These are phyloP conservation scores for Patella ulyssiponensis DNA, from an alignment of 2,888 invertebrate species.

Conservation along the genomic window DNA sequence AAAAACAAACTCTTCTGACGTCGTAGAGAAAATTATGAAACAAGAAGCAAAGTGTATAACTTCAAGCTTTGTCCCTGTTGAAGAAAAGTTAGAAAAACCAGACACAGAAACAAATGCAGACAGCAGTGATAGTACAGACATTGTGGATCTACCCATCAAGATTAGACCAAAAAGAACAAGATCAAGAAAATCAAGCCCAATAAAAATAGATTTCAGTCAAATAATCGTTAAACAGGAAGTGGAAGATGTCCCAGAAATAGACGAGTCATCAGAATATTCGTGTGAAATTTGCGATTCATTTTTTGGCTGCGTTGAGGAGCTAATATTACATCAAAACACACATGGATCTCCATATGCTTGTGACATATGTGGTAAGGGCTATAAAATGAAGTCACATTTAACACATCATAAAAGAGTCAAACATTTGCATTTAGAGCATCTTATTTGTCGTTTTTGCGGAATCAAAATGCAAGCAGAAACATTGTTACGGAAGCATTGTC, in stretches of 20 bases:
- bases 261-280: not conserved
- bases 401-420: slow-evolving; percentile 46
- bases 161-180: too few relatives aligned
- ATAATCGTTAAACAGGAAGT: not conserved
- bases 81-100: too few relatives aligned
- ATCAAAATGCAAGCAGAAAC: slow-evolving; percentile 39
- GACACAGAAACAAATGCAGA: not conserved
- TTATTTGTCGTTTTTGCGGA: slow-evolving; percentile 46
- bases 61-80: too few relatives aligned
- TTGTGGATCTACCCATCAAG: too few relatives aligned
- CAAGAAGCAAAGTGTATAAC: too few relatives aligned
- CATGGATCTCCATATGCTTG: slow-evolving; percentile 30
- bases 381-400: slow-evolving; percentile 44
- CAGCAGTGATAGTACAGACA: not conserved
- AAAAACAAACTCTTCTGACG: too few relatives aligned
- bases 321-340: too few relatives aligned
- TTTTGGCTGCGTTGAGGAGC: not conserved
- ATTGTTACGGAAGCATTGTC: slow-evolving; percentile 43
- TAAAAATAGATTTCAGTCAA: not conserved
- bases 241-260: not conserved
- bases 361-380: slow-evolving; percentile 45
- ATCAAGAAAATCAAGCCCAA: not conserved
- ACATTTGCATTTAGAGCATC: slow-evolving; percentile 40
- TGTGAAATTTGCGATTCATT: slow-evolving; percentile 11
- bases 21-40: too few relatives aligned